Conservation (phyloP, 2,888 invertebrate genomes). For the Autographa pulchrina region DNA sequence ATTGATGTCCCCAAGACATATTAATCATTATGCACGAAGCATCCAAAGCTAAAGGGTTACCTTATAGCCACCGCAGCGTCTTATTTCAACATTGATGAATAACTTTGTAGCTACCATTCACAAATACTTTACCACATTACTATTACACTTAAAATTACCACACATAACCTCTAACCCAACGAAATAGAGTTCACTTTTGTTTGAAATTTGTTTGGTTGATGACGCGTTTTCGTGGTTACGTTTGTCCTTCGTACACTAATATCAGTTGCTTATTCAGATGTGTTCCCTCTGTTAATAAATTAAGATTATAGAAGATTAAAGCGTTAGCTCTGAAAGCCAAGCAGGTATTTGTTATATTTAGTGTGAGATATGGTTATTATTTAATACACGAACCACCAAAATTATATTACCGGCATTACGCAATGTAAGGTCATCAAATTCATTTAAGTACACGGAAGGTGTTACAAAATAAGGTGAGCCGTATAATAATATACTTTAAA, state of each 20-base stretch:
- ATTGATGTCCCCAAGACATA: conserved; percentile 47
- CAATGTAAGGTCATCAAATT: conserved; percentile 44
- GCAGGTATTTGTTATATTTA: conserved; percentile 43
- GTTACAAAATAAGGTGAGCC: neutral
- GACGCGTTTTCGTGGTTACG: conserved; percentile 24
- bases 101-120: conserved; percentile 57
- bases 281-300: conserved; percentile 77
- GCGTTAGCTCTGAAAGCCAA: conserved; percentile 63
- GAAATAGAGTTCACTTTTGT: conserved; percentile 10
- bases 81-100: conserved; percentile 72
- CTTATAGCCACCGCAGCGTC: conserved; percentile 63
- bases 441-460: conserved; percentile 33
- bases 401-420: conserved; percentile 35
- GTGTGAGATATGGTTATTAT: conserved; percentile 49
- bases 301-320: conserved; percentile 76
- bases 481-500: neutral
- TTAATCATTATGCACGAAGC: conserved; percentile 65
- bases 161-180: neutral
- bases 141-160: neutral
- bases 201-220: neutral
- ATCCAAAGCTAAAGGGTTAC: conserved; percentile 61
- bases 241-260: conserved; percentile 69
- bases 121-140: conserved; percentile 39
- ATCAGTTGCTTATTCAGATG: conserved; percentile 80
- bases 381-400: conserved; percentile 30